Base-by-base conservation (phyloP, 2,888 invertebrate genomes). In the Eumerus sabulonum region DNA sequence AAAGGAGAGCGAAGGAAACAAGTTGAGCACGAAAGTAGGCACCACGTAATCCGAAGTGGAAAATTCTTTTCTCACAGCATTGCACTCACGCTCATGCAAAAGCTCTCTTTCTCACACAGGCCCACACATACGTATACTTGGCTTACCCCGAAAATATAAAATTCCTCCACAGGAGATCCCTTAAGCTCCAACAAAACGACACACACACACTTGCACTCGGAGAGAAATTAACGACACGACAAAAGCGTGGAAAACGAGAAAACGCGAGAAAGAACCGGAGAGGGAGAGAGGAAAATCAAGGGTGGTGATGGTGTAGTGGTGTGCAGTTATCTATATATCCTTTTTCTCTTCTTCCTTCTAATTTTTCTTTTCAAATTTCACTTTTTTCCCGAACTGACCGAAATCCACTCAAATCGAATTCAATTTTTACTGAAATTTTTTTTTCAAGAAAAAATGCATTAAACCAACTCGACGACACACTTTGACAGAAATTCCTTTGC, bases 31-130 rank as follows among this genome's bases (percentile, higher is more conserved):
- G 51, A 40, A 72, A 60, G 60, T 70, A 79, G 73, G 73, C 73
- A 79, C 68, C 79, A 74, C 64, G 70, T 79, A 79, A 79, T 79
- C 60, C 59, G 57, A 64, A 68, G 73, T 73, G 53, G 66, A 72
- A 76, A 63, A 77, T 67, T 45, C 44, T 27, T 57, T 70, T 53
- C 53, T n/a, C n/a, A n/a, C n/a, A 19, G 27, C 40, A 13, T 18
- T 13, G 35, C 42, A 57, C 27, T 11, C 47, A 38, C 38, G 45
- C 62, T 47, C 63, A 14, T 57, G 14, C 14, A 40, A 64, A 59
- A 54, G 27, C 53, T 64, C 27, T 51, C 36, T 9, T 19, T 56
- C 57, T 44, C 42, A 19, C 27, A 48, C 50, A 56, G 17, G 1
- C 13, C 36, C 38, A 47, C 18, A 42, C 48, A 4, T 14, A 7